Evolutionary conservation across 1,140 invertebrate species (phyloP).

Genomic region (Diachasmimorpha longicaudata): DNA sequence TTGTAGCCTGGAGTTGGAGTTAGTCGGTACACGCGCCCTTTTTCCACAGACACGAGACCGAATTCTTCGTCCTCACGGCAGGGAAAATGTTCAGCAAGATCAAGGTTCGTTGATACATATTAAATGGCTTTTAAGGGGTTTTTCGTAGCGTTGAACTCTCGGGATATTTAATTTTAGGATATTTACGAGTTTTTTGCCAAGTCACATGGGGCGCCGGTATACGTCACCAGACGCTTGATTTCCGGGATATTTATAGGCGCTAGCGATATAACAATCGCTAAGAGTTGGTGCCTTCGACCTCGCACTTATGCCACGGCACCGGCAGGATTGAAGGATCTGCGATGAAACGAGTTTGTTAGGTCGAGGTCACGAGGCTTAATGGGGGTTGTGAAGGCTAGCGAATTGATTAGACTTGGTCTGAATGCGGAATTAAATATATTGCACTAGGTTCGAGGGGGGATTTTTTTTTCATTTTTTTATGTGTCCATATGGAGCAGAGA

Average conservation of each 20-base stretch:
- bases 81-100: background rate
- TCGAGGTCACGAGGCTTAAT: background rate
- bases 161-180: background rate
- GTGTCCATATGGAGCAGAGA: too few species aligned
- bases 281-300: background rate
- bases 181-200: background rate
- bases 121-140: background rate
- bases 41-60: background rate
- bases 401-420: background rate
- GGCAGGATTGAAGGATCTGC: background rate
- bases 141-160: background rate
- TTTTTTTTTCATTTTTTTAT: too few species aligned
- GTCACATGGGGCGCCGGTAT: background rate
- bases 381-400: background rate
- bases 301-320: background rate
- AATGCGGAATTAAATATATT: background rate
- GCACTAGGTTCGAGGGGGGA: too few species aligned
- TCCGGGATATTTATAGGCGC: background rate
- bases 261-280: background rate
- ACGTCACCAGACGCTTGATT: background rate
- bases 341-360: background rate
- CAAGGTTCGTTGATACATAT: background rate
- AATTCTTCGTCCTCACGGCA: background rate
- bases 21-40: background rate
- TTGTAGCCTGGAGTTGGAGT: background rate